These are phyloP conservation scores for Pelecanoides urinatrix DNA, from an alignment of 2,113 vertebrate species.

Conservation along the genomic window DNA sequence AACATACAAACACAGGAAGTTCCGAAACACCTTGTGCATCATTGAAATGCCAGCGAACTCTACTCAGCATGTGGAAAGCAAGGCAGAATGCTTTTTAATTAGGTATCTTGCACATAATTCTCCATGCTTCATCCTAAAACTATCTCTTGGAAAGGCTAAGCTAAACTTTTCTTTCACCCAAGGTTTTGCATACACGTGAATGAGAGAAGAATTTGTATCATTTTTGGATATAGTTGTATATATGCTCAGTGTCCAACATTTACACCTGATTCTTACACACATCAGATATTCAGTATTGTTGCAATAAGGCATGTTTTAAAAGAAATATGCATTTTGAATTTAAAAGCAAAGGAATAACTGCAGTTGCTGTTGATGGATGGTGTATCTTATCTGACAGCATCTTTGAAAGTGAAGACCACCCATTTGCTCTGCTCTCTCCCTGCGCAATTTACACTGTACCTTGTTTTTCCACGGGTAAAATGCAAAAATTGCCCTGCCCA, in stretches of 20 bases:
- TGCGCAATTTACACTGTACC: background rate
- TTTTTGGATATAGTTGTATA: background rate
- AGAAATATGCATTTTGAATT: background rate
- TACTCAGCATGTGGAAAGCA: background rate
- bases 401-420: background rate
- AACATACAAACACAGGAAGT: background rate
- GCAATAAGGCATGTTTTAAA: background rate
- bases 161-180: background rate
- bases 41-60: background rate
- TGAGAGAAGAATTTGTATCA: background rate
- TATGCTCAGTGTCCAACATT: background rate
- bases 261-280: background rate
- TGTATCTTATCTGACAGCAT: background rate
- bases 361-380: background rate
- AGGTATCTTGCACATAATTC: background rate
- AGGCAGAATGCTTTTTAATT: background rate
- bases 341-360: background rate
- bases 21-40: background rate
- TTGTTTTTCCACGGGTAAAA: constrained; percentile 27
- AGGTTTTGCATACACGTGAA: background rate
- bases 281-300: background rate
- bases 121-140: background rate
- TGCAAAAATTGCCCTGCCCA: background rate
- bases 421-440: background rate
- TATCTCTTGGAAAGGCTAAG: background rate